Conservation (phyloP, 2,113 vertebrate genomes). For the Sylvilagus bachmani region DNA sequence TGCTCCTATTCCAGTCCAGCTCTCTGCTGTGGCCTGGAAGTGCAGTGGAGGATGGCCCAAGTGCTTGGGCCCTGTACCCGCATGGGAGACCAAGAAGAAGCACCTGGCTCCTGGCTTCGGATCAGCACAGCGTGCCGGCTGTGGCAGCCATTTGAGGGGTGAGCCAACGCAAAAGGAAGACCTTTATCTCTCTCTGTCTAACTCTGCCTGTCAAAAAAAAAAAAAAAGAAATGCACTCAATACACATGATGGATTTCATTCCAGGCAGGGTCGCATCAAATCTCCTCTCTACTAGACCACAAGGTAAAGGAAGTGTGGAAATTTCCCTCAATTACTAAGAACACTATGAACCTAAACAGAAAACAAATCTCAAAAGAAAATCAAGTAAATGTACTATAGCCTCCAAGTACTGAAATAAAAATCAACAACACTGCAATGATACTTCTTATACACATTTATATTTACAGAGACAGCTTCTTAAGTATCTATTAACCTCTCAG, state of each 20-base stretch:
- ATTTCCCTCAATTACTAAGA: conserved; percentile 37
- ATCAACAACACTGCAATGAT: not conserved
- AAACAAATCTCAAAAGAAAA: conserved; percentile 33
- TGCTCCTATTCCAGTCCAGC: no score
- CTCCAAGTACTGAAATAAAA: not conserved
- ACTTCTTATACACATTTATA: not conserved
- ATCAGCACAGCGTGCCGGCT: no score
- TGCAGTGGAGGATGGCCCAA: no score
- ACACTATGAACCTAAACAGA: conserved; percentile 3
- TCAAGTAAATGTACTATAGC: not conserved
- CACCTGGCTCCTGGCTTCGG: no score
- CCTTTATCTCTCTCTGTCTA: no score
- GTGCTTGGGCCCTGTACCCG: no score
- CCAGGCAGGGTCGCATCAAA: not conserved
- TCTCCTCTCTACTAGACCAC: not conserved
- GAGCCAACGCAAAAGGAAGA: no score
- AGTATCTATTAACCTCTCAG: not conserved
- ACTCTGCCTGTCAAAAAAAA: no score
- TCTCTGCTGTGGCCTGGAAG: no score
- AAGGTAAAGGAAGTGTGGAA: conserved; percentile 43
- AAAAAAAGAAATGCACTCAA: not conserved
- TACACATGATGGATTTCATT: conserved; percentile 30
- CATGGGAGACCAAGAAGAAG: no score
- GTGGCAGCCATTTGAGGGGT: no score
- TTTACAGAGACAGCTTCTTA: conserved; percentile 24